These are phyloP conservation scores for Noctua comes DNA, from an alignment of 2,888 invertebrate genomes.

Conservation along the genomic window DNA sequence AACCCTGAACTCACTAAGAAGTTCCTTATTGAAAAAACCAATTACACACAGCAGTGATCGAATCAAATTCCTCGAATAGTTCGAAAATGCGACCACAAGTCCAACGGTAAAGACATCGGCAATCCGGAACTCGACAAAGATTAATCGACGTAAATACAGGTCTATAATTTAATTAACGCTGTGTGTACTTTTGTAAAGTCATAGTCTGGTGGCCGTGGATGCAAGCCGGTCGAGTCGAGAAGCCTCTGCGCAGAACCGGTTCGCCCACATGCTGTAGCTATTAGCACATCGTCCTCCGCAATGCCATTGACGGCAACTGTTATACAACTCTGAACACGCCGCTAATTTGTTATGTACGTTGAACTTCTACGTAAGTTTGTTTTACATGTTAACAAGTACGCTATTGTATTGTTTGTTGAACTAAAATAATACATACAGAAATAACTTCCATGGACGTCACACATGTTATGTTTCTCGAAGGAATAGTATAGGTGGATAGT, in stretches of 20 bases:
- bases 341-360: constrained; percentile 51
- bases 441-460: constrained; percentile 49
- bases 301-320: constrained; percentile 58
- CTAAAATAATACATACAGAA: constrained; percentile 52
- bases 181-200: constrained; percentile 19
- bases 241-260: constrained; percentile 56
- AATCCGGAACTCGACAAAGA: constrained; percentile 2
- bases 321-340: constrained; percentile 38
- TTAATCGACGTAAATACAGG: constrained; percentile 13
- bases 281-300: constrained; percentile 57
- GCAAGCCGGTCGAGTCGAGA: constrained; percentile 51
- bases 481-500: not conserved
- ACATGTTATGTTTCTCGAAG: constrained; percentile 15
- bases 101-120: not conserved
- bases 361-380: constrained; percentile 52
- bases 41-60: not conserved
- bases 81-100: not conserved
- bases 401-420: constrained; percentile 42
- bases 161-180: constrained; percentile 12
- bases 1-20: constrained; percentile 4
- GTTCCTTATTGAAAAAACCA: constrained; percentile 13
- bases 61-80: not conserved
- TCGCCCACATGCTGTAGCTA: constrained; percentile 51
- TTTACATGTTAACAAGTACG: constrained; percentile 33
- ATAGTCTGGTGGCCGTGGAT: constrained; percentile 46